Conservation (phyloP, 2,113 vertebrate species). For the Ciconia boyciana region DNA sequence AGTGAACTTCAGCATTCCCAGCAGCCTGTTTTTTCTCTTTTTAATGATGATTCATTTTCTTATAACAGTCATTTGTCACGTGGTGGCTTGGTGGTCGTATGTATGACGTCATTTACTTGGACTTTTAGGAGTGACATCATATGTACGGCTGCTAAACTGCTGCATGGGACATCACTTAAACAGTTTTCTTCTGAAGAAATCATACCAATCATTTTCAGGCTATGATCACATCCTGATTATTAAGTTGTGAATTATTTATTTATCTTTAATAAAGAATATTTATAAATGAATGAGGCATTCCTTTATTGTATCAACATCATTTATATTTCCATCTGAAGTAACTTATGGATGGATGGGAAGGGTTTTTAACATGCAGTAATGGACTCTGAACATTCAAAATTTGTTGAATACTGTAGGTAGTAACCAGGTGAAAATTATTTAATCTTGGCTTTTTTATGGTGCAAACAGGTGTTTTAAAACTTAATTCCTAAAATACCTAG, state of each 20-base stretch:
- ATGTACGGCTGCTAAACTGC: constrained; percentile 97
- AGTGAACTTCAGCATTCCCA: background rate
- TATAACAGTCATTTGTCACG: constrained; percentile 39
- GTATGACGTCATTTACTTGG: constrained; percentile 96
- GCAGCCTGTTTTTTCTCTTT: background rate
- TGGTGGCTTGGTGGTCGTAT: constrained; percentile 96
- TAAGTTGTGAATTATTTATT: constrained; percentile 31
- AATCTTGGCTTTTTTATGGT: background rate
- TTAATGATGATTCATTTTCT: background rate
- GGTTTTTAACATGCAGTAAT: background rate
- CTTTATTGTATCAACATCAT: background rate
- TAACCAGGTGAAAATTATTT: background rate
- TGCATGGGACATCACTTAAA: constrained; percentile 80
- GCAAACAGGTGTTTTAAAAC: background rate
- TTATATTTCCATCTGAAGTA: background rate
- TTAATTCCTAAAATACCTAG: background rate
- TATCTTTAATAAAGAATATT: constrained; percentile 46
- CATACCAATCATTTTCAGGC: background rate
- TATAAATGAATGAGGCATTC: background rate
- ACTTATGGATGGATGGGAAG: background rate
- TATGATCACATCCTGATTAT: background rate
- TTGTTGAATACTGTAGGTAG: background rate
- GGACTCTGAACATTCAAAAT: background rate
- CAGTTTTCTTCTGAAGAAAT: constrained; percentile 48
- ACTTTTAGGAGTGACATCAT: constrained; percentile 95